Conservation (phyloP, 2,888 invertebrate genomes). For the Stenolophus ochropezus region DNA sequence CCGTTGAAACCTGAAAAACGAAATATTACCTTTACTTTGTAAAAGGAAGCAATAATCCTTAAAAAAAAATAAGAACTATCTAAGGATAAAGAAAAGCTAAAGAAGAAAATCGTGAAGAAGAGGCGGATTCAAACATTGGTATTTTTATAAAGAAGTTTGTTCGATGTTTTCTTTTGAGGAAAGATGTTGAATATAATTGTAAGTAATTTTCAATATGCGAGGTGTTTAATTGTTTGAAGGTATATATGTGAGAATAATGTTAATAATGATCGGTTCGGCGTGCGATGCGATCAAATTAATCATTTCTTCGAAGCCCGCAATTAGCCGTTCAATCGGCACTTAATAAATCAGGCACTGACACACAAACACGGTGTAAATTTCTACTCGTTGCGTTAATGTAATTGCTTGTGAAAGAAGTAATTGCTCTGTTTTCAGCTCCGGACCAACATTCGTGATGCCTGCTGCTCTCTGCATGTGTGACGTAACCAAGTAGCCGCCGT, state of each 20-base stretch:
- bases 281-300: conserved; percentile 47
- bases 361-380: conserved; percentile 37
- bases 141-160: too few species aligned
- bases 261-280: conserved; percentile 17
- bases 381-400: conserved; percentile 33
- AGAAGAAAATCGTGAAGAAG: too few species aligned
- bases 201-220: too few species aligned
- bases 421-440: conserved; percentile 45
- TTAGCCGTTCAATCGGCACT: conserved; percentile 56
- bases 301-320: conserved; percentile 49
- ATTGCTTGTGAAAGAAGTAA: conserved; percentile 43
- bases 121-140: too few species aligned
- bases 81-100: too few species aligned
- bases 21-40: too few species aligned
- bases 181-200: too few species aligned
- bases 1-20: too few species aligned
- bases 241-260: not conserved
- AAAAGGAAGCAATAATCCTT: too few species aligned
- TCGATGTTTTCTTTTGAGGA: too few species aligned
- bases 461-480: not conserved
- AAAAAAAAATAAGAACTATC: too few species aligned
- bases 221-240: not conserved
- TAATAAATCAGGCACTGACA: conserved; percentile 52
- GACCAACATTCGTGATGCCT: not conserved
- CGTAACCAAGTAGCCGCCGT: conserved; percentile 12